Evolutionary conservation across 1,140 invertebrate species (phyloP).

Genomic region (Phymastichus coffea): DNA sequence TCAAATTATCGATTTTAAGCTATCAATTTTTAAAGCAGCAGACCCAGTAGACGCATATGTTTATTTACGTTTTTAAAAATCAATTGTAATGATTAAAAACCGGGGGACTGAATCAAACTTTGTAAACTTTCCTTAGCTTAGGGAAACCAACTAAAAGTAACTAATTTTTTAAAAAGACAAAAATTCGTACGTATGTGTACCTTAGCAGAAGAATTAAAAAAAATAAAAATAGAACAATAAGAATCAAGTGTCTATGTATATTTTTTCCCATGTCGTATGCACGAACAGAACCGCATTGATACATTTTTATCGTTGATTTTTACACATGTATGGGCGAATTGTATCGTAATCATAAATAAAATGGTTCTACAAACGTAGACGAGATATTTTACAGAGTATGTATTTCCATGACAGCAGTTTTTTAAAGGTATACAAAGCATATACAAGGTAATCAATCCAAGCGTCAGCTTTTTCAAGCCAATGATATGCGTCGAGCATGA

Average conservation of each 20-base stretch:
- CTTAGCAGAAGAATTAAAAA: constrained; percentile 10
- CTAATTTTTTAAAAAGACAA: constrained; percentile 6
- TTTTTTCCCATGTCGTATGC: constrained; percentile 18
- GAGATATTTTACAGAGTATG: constrained; percentile 25
- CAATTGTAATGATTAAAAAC: constrained; percentile 30
- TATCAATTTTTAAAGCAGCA: constrained; percentile 25
- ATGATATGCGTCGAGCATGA: neutral
- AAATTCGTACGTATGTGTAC: constrained; percentile 14
- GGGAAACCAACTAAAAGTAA: constrained; percentile 1
- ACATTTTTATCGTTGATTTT: constrained; percentile 16
- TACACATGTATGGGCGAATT: neutral
- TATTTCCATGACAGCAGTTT: constrained; percentile 27
- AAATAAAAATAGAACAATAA: neutral
- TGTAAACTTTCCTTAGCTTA: constrained; percentile 9
- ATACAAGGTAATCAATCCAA: neutral
- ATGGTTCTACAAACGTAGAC: constrained; percentile 1
- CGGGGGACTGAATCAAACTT: constrained; percentile 22
- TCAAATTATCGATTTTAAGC: constrained; percentile 30
- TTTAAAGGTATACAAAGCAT: constrained; percentile 20
- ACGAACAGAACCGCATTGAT: constrained; percentile 22
- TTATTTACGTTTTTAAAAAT: neutral
- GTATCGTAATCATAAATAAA: neutral
- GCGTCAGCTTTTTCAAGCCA: neutral
- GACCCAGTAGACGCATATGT: neutral
- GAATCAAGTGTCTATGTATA: constrained; percentile 21